Evolutionary conservation across 1,140 invertebrate genomes (phyloP).

Genomic region (Penaeus japonicus): DNA sequence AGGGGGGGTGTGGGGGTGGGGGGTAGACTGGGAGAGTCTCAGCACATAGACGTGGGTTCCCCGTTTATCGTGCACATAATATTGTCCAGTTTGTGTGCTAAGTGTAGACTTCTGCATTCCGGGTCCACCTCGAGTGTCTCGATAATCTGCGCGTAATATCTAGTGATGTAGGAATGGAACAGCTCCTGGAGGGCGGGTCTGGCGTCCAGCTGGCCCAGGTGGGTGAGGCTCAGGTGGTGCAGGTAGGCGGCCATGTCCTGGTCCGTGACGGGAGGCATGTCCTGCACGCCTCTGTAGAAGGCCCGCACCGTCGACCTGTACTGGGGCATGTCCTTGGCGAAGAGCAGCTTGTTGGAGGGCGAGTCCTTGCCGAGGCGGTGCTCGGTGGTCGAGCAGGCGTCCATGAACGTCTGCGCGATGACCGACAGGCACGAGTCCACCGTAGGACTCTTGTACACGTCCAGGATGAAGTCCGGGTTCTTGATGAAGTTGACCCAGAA

Average conservation of each 20-base stretch:
- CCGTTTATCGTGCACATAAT: slow-evolving; percentile 59
- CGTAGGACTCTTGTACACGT: slow-evolving; percentile 90
- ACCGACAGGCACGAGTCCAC: slow-evolving; percentile 93
- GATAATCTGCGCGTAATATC: slow-evolving; percentile 89
- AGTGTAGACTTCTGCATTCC: slow-evolving; percentile 56
- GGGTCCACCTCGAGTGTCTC: slow-evolving; percentile 72
- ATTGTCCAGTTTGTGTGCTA: slow-evolving; percentile 59
- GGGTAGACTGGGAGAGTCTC: not conserved
- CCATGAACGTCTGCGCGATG: slow-evolving; percentile 96
- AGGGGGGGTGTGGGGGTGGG: not conserved
- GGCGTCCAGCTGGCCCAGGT: slow-evolving; percentile 87
- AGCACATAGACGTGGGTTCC: slow-evolving; percentile 59
- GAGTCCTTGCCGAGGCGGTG: slow-evolving; percentile 79
- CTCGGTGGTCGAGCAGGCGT: slow-evolving; percentile 68
- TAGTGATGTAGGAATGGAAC: slow-evolving; percentile 92
- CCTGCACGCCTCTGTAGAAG: slow-evolving; percentile 86
- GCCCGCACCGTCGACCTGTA: slow-evolving; percentile 75
- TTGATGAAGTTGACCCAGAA: slow-evolving; percentile 98
- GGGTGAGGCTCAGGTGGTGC: slow-evolving; percentile 87
- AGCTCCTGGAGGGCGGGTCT: slow-evolving; percentile 90
- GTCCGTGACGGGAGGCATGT: slow-evolving; percentile 86
- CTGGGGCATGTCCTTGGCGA: slow-evolving; percentile 89
- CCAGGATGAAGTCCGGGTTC: slow-evolving; percentile 96
- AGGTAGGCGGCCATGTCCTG: slow-evolving; percentile 91
- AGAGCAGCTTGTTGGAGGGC: slow-evolving; percentile 92